phyloP scores from a whole-genome alignment of 2,113 vertebrate species.

The Rana temporaria region DNA sequence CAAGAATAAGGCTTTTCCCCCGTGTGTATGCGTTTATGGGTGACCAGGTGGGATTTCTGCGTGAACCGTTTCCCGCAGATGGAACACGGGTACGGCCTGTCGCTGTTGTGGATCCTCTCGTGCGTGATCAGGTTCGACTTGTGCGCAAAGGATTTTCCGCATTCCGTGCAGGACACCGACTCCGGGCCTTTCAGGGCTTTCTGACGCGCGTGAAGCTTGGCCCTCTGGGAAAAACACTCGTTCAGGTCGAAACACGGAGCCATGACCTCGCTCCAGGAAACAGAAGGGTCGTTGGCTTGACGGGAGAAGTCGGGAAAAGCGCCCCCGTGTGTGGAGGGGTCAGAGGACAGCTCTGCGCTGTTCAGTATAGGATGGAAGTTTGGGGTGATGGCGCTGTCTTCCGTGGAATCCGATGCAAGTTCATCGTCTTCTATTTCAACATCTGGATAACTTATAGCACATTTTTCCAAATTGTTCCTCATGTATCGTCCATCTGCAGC shows the following conservation, averaged over 20 bases:
- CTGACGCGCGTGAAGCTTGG: conserved; percentile 65
- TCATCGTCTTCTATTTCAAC: too few species aligned
- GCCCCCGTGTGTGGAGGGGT: too few species aligned
- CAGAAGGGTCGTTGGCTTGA: too few species aligned
- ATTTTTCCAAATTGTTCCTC: too few species aligned
- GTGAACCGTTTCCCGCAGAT: conserved; percentile 68
- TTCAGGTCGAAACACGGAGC: conserved; percentile 67
- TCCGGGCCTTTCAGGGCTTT: conserved; percentile 52
- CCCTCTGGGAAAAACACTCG: conserved; percentile 64
- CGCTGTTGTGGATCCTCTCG: conserved; percentile 67
- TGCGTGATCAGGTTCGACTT: conserved; percentile 64
- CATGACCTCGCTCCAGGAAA: conserved; percentile 65
- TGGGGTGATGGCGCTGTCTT: too few species aligned
- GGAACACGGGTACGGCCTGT: conserved; percentile 59
- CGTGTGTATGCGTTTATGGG: conserved; percentile 66
- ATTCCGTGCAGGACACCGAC: neutral
- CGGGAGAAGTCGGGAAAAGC: too few species aligned
- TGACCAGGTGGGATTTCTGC: conserved; percentile 64
- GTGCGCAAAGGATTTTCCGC: neutral
- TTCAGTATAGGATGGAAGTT: too few species aligned
- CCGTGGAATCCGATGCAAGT: too few species aligned
- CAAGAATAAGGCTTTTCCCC: conserved; percentile 65
- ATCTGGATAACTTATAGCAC: too few species aligned
- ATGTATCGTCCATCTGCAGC: too few species aligned
- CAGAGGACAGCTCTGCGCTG: too few species aligned